Evolutionary conservation across 2,888 invertebrate genomes (phyloP), one percentile per base, ranked within the genome.

Genomic region (Pristionchus mayeri): DNA sequence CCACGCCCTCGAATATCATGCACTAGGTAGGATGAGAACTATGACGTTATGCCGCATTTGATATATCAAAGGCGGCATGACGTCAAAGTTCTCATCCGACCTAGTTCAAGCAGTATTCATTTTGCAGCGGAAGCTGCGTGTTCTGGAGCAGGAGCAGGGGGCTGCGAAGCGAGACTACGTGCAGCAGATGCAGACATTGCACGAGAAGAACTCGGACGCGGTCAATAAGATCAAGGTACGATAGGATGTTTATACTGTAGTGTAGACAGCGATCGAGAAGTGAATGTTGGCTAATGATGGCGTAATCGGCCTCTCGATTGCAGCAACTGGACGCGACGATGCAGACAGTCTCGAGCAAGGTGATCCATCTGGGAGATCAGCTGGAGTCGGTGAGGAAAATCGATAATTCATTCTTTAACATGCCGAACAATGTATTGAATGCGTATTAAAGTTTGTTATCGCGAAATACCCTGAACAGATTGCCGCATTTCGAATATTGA

Each of bases 301-400:
- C 1, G 6, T n/a, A 37, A 78, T 48, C 24, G 7, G n/a, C n/a
- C 16, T 50, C 2, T 24, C 21, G 13, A 71, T 94, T 97, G 93
- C 96, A 97, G 94, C 96, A 97, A 88, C 93, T 98, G 82, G 98
- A 98, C 93, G 97, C 97, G 91, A 96, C 97, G 91, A 98, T 99
- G 92, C 98, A 98, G 91, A 96, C 96, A 85, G 98, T 99, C 71
- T 98, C 98, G 0, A 97, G 97, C 0, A 97, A 98, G 94, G 98
- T 99, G 0, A 95, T 98, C 76, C 98, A 98, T 94, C 95, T 99
- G n/a, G 99, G 98, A 0, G 98, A 98, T 94, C 98, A 99, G 93
- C 94, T 99, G 71, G 98, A 99, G 91, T 97, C 97, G 88, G 89
- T 89, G 18, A 50, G 83, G 9, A 78, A 40, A 40, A n/a, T n/a